Percentiles rank a stretch among this genome's conserved stretches.
Conservation (phyloP, 1,140 invertebrate genomes). For the Potamilus streckersoni region DNA sequence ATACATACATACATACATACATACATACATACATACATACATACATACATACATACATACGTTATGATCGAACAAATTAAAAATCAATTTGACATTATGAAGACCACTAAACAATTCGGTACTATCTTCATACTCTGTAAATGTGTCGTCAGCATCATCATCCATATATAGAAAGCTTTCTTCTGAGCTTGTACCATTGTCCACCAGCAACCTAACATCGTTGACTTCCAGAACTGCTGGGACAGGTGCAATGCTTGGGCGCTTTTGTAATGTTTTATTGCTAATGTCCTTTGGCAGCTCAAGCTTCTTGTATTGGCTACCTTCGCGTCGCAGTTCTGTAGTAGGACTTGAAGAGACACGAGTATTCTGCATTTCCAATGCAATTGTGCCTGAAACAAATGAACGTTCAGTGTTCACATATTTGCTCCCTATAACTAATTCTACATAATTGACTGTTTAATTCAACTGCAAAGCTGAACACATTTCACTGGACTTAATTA, state of each 20-base stretch:
- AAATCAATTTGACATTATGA: too few relatives aligned
- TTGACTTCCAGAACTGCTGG: slow-evolving; percentile 66
- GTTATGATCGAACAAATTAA: too few relatives aligned
- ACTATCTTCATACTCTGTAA: slow-evolving; percentile 36
- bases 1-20: too few relatives aligned
- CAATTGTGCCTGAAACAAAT: slow-evolving; percentile 54
- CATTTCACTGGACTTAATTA: too few relatives aligned
- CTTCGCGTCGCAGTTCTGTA: slow-evolving; percentile 15
- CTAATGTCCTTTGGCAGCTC: slow-evolving; percentile 54
- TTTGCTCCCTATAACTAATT: too few relatives aligned
- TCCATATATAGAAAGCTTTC: slow-evolving; percentile 35
- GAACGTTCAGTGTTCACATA: too few relatives aligned
- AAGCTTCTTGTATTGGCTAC: slow-evolving; percentile 40
- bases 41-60: too few relatives aligned
- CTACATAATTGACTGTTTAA: too few relatives aligned
- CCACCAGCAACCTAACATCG: slow-evolving; percentile 50
- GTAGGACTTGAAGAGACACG: slow-evolving; percentile 18
- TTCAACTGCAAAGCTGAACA: too few relatives aligned
- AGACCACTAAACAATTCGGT: too few relatives aligned
- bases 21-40: too few relatives aligned
- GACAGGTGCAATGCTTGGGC: slow-evolving; percentile 69
- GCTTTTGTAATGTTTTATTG: slow-evolving; percentile 55
- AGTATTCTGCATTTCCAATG: slow-evolving; percentile 61
- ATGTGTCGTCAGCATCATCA: slow-evolving; percentile 35
- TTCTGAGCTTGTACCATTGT: slow-evolving; percentile 34